Base-by-base conservation (phyloP, 2,888 invertebrate species). In the Agriotes lineatus region DNA sequence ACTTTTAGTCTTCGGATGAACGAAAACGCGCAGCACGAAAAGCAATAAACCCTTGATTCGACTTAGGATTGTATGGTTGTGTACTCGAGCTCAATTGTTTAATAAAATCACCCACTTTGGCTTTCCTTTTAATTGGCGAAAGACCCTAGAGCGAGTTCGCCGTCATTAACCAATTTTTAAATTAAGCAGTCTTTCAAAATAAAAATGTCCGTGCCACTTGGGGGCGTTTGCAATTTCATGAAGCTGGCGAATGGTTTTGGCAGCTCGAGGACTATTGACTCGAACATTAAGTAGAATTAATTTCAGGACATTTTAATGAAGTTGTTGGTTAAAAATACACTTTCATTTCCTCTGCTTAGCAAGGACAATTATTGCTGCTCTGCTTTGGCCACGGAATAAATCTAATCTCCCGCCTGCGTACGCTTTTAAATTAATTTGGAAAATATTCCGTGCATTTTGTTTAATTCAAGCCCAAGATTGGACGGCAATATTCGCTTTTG, bases 221-320 rank as follows among this genome's bases (percentile, higher is more conserved):
- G 7, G 9, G 16, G 18, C 9, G 9, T 39, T 16, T 42, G 1
- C 6, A 16, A 16, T 42, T 42, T 42, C 16, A 42, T 42, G 14
- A 14, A 42, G 16, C 42, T 6, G 12, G n/a, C 48, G 7, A 12
- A 18, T 48, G 48, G 20, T 48, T 48, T 48, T 48, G 48, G 48
- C 48, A 48, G 48, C 48, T 48, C 48, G 48, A 48, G 48, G 48
- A 25, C 48, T 48, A 48, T 48, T 48, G 48, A 48, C 48, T 48
- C 22, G 20, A 25, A 22, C 48, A 19, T 48, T 22, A 48, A 48
- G 48, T 48, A 22, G 48, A 20, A 48, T 48, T 48, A 48, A 48
- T 22, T 48, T 48, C 22, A 10, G 22, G 22, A 19, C 12, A 22
- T n/a, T 48, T 22, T 48, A 22, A 48, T 48, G 48, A 48, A 48